Percentiles rank a stretch among this genome's conserved stretches.
Evolutionary conservation across 2,113 vertebrate genomes (phyloP).

Genomic region (Trachemys scripta): DNA sequence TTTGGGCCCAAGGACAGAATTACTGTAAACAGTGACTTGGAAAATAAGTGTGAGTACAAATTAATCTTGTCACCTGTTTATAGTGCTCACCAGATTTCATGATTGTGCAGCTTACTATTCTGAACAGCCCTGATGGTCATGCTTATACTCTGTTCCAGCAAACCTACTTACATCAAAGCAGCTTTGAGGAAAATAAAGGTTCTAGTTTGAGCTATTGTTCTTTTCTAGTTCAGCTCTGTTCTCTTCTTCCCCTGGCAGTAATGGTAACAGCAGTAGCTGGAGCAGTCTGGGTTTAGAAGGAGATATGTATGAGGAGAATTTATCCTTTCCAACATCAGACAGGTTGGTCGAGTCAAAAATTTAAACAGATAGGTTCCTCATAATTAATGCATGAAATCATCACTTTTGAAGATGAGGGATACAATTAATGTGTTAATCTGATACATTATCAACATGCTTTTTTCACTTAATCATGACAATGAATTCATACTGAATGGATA

Average conservation of each 20-base stretch:
- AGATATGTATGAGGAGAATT: constrained; percentile 96
- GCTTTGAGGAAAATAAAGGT: constrained; percentile 61
- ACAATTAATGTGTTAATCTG: constrained; percentile 37
- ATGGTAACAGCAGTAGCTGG: constrained; percentile 99
- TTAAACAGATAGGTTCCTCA: constrained; percentile 76
- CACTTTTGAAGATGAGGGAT: constrained; percentile 73
- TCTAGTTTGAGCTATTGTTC: constrained; percentile 66
- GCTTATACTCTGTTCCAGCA: background rate
- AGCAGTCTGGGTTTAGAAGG: constrained; percentile 99
- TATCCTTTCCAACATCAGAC: constrained; percentile 98
- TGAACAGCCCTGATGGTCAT: background rate
- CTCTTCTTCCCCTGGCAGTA: constrained; percentile 93
- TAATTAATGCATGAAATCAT: constrained; percentile 88
- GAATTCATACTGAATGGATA: constrained; percentile 74
- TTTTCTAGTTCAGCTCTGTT: constrained; percentile 86
- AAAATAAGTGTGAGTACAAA: constrained; percentile 22
- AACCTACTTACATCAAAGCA: constrained; percentile 8
- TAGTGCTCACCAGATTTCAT: background rate
- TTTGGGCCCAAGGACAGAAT: constrained; percentile 4
- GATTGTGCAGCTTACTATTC: background rate
- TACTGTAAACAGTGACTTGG: background rate
- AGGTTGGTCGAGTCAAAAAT: constrained; percentile 91
- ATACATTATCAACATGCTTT: constrained; percentile 63
- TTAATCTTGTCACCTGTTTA: background rate
- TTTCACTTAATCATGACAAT: constrained; percentile 65